Base-by-base conservation (phyloP, 2,113 vertebrate genomes). In the Mormyrus iriodes region DNA sequence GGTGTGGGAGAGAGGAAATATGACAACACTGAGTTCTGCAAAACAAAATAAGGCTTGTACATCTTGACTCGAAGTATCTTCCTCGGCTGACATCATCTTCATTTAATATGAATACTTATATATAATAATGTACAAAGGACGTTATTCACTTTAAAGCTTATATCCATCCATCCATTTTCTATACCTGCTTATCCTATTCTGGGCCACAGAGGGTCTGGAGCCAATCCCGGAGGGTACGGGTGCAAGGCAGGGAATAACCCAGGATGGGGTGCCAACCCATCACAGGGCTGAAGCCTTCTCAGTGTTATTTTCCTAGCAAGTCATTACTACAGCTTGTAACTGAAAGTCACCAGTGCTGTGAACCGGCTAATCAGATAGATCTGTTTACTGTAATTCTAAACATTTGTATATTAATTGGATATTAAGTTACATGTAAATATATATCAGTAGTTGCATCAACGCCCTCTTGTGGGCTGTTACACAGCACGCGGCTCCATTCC, bases 401-500 rank as follows among this genome's bases (percentile, higher is more conserved):
- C 24, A 84, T 44, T 46, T n/a, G 24, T 48, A n/a, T 79, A 48
- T 53, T 53, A 10, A 39, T 39, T 53, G 85, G 15, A 86, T 35
- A 35, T 31, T 86, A 12, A 19, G 44, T 48, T 24, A 44, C 21
- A 48, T n/a, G 42, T n/a, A 55, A 86, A 53, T 35, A 35, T 17
- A 35, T 27, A 53, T 12, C 27, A 27, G 19, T 27, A 21, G 51
- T 24, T 19, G 51, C 52, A 55, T 35, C 51, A 21, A 27, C 17
- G n/a, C 85, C 48, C n/a, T 35, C 85, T 53, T 86, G 85, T 86
- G 51, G 85, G 51, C 48, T 31, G 51, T 27, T 19, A 48, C 48
- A 35, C 31, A 19, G 49, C 13, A 9, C 39, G 4, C 51, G 3
- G 39, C 13, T 35, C 85, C 31, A 35, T 19, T 58, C 83, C 95